These are phyloP conservation scores for Lutjanus argentimaculatus DNA, from an alignment of 2,797 vertebrate species.

Conservation along the genomic window DNA sequence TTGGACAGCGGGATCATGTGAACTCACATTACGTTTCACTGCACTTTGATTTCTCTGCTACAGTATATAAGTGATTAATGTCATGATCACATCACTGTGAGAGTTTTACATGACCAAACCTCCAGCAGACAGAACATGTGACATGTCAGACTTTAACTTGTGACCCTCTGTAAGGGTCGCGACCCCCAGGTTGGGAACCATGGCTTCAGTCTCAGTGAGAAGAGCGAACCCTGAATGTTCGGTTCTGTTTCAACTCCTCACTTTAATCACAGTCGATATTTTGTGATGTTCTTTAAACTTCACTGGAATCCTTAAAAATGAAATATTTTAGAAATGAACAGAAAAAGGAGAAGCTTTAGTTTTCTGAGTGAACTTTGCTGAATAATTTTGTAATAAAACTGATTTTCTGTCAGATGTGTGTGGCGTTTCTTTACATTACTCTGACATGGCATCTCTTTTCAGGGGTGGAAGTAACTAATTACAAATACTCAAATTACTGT, in stretches of 20 bases:
- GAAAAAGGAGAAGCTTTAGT: conserved; percentile 25
- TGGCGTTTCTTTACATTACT: not conserved
- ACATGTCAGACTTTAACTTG: not conserved
- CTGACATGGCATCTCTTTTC: not conserved
- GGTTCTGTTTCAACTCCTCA: not conserved
- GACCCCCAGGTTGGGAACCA: not conserved
- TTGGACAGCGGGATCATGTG: not conserved
- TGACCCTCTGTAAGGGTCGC: not conserved
- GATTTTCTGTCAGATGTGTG: conserved; percentile 1
- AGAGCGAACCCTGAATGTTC: not conserved
- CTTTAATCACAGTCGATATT: not conserved
- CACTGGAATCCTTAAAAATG: not conserved
- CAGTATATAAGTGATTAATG: not conserved
- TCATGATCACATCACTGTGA: not conserved
- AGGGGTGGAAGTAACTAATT: too few species aligned
- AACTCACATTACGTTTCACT: not conserved
- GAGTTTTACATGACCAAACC: not conserved
- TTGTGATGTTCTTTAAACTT: conserved; percentile 4
- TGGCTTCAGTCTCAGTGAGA: conserved; percentile 6
- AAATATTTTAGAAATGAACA: conserved; percentile 2
- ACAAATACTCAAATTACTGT: too few species aligned
- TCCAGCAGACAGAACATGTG: not conserved
- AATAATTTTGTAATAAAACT: conserved; percentile 60
- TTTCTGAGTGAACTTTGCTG: conserved; percentile 46
- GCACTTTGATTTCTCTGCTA: conserved; percentile 31